Percentiles rank a stretch among this genome's conserved stretches.
Evolutionary conservation across 2,888 invertebrate genomes (phyloP).

Genomic region (Spisula solida): DNA sequence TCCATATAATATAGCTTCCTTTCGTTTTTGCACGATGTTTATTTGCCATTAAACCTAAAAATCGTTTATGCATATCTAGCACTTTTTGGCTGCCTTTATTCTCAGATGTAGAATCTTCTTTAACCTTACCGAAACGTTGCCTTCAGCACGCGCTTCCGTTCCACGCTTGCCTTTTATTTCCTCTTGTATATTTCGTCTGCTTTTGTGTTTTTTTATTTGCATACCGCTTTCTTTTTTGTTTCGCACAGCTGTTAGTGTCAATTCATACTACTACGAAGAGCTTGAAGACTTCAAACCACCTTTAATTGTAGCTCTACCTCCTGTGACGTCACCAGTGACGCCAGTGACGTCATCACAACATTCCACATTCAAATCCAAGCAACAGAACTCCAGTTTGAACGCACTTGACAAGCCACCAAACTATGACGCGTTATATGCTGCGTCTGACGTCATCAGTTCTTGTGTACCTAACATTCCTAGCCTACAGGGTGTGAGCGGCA

Average conservation of each 20-base stretch:
- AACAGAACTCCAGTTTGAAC: constrained; percentile 65
- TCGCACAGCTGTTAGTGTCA: constrained; percentile 78
- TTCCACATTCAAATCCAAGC: constrained; percentile 69
- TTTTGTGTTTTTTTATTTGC: constrained; percentile 51
- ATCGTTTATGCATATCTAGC: not conserved
- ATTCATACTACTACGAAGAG: constrained; percentile 85
- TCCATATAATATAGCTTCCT: constrained; percentile 18
- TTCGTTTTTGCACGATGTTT: constrained; percentile 37
- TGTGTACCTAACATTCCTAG: constrained; percentile 83
- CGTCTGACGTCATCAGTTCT: constrained; percentile 83
- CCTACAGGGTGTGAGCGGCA: constrained; percentile 87
- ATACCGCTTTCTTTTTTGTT: constrained; percentile 63
- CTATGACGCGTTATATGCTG: constrained; percentile 84
- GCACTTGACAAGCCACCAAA: constrained; percentile 82
- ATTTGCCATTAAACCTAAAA: not conserved
- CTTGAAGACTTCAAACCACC: constrained; percentile 86
- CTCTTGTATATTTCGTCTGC: constrained; percentile 46
- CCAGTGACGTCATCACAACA: constrained; percentile 69
- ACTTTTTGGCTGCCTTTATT: constrained; percentile 15
- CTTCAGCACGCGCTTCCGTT: constrained; percentile 41
- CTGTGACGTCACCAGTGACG: constrained; percentile 77
- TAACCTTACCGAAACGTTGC: not conserved
- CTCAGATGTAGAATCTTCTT: not conserved
- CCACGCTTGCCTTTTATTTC: constrained; percentile 19
- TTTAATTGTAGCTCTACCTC: constrained; percentile 82